Base-by-base conservation (phyloP, 2,888 invertebrate species). In the Keiferia lycopersicella region DNA sequence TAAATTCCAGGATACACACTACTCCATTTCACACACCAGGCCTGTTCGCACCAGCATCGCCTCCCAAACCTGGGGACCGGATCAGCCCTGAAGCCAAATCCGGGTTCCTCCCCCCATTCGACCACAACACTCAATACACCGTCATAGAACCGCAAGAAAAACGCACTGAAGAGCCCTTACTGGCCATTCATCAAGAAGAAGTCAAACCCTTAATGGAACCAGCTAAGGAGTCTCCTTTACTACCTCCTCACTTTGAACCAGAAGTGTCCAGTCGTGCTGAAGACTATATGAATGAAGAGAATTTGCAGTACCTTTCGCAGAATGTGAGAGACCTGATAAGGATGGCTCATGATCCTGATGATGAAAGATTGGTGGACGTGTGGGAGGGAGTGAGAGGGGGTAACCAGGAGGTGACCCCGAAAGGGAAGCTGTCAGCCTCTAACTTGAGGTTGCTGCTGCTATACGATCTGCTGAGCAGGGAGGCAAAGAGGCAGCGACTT, bases 401-500 rank as follows among this genome's bases (percentile, higher is more conserved):
- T 16, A 61, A 64, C 18, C 62, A 64, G 53, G 65, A 65, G 57
- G 51, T 60, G 39, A 80, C 90, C 0, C 84, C 89, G n/a, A 93
- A 92, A 73, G 83, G 89, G 0, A 93, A 94, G 57, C 86, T 93
- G 1, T 94, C 93, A 0, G 84, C 88, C 0, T 92, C 94, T 0
- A 93, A 94, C 66, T 86, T 94, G 61, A 91, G 94, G 58, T 80
- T 95, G 60, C 77, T 94, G 65, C 82, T 93, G 22, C 77, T 95
- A 38, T 95, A 95, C 75, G 95, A 95, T 70, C 86, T 93, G 6
- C 73, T 95, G 60, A 94, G 94, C 76, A 93, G 94, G 68, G 95
- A 95, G 66, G 93, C 94, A 0, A 94, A 94, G 75, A 93, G 87
- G 65, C 92, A 94, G 70, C 92, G 92, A 41, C 86, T 94, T 6